Percentiles rank a stretch among this genome's conserved stretches.
These are phyloP conservation scores for Molorchus minor DNA, from an alignment of 2,888 invertebrate genomes.

Conservation along the genomic window DNA sequence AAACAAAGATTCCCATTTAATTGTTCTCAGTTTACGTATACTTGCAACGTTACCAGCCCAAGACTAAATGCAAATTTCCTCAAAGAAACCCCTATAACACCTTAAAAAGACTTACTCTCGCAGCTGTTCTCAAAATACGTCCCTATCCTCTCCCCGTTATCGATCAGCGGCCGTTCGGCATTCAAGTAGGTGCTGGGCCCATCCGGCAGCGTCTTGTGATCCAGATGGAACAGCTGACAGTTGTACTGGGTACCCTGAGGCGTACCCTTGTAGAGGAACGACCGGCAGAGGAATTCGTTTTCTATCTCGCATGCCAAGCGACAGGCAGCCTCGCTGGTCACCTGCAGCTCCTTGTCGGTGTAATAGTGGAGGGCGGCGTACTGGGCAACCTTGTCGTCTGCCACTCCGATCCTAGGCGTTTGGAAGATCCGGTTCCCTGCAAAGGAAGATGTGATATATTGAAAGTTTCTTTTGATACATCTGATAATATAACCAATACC, in stretches of 20 bases:
- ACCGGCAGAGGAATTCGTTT: constrained; percentile 90
- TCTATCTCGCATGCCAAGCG: constrained; percentile 91
- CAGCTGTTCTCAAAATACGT: constrained; percentile 91
- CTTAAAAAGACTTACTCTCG: constrained; percentile 73
- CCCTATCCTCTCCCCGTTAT: constrained; percentile 90
- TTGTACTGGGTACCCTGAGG: constrained; percentile 82
- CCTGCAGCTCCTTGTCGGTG: constrained; percentile 91
- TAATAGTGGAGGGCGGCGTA: constrained; percentile 93
- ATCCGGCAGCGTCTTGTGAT: constrained; percentile 91
- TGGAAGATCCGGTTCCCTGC: constrained; percentile 74
- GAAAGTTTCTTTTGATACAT: too few relatives aligned
- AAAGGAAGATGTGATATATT: too few relatives aligned
- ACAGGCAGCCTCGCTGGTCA: constrained; percentile 89
- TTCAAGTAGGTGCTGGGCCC: constrained; percentile 91
- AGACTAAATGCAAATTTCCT: too few relatives aligned
- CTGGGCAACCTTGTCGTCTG: constrained; percentile 91
- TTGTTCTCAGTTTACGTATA: too few relatives aligned
- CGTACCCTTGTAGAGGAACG: constrained; percentile 71
- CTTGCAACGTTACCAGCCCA: too few relatives aligned
- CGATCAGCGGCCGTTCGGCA: constrained; percentile 88
- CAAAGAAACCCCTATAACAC: neutral
- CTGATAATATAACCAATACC: too few relatives aligned
- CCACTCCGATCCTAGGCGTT: constrained; percentile 86
- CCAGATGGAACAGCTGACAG: constrained; percentile 90
- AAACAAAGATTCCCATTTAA: too few relatives aligned